Base-by-base conservation (phyloP, 2,797 vertebrate genomes). In the Sorex maritimensis region DNA sequence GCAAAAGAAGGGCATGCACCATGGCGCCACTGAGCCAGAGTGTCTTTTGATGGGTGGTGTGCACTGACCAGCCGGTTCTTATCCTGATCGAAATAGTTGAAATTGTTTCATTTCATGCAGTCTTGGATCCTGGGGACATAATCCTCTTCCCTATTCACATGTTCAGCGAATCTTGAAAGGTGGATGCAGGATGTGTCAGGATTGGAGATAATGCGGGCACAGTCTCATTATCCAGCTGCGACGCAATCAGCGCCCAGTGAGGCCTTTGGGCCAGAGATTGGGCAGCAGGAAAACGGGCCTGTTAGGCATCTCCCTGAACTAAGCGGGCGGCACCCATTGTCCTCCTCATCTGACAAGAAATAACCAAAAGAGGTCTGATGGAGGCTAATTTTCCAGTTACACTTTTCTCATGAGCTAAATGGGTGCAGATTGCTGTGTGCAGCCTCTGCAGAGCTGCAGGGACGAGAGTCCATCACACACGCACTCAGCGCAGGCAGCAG, bases 211-310 rank as follows among this genome's bases (percentile, higher is more conserved):
- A 81, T 69, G 38, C 9, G 83, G 8, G 41, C 95, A 88, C 92
- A 71, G 58, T 73, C 74, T 97, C 71, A 58, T 81, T 94, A 44
- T 49, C 69, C 79, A 46, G 30, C 49, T 85, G 81, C 80, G 87
- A 65, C 34, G 71, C 80, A 92, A 95, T 97, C 88, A 73, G 28
- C 28, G 44, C 67, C 88, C 94, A 93, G 91, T 44, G 74, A 63
- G 80, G 24, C 78, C 34, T 78, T 75, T 86, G 72, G 15, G 49
- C 71, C 79, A 73, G 61, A 92, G 41, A 91, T 26, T 77, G 87
- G 19, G 73, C 89, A 10, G 10, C 68, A 93, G 77, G 69, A 44
- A 89, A 94, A 67, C 0, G 8, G 49, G 75, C 23, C 46, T 86
- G 46, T 79, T 5, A 6, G 17, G n/a, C 15, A 23, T 81, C 7